Base-by-base conservation (phyloP, 1,140 invertebrate genomes). In the Meteorus sp. region DNA sequence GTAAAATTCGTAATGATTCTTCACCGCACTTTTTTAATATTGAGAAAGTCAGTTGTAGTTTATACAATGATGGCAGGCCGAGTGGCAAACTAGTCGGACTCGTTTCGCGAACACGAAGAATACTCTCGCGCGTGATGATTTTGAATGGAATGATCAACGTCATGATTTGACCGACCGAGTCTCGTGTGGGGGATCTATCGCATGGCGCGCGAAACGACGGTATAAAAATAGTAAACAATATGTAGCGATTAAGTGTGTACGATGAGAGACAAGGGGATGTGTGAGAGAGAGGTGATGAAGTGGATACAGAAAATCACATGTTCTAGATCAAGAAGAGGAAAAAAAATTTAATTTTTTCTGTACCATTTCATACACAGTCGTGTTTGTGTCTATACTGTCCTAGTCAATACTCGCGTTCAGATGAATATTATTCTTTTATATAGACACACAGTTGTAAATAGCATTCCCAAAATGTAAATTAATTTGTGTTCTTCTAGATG, bases 31-130 rank as follows among this genome's bases (percentile, higher is more conserved):
- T 11, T 3, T n/a, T 39, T n/a, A 39, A n/a, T 39, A 39, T 39
- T n/a, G 8, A 39, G 35, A 39, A 39, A 39, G 23, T 56, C 44
- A 27, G 65, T 63, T 58, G 63, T 52, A 43, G 62, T 66, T 13
- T n/a, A n/a, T n/a, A n/a, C n/a, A n/a, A n/a, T 15, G 35, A 39
- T 13, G 35, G 15, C 35, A 39, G 35, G 35, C 57, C 65, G 74
- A 77, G 76, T 78, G 74, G n/a, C 72, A 62, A 73, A 66, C 76
- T 78, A 78, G 75, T 78, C 76, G 67, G 70, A 69, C 60, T 70
- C 68, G 69, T 70, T 65, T 67, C 64, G 69, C 64, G 64, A 67
- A 57, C 52, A 56, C 44, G 57, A 50, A 33, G 64, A 56, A 50
- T 59, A 58, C 33, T 17, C 33, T 53, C 55, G 57, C 11, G 13